phyloP scores from a whole-genome alignment of 2,797 vertebrate species.

The Eleutherodactylus coqui region DNA sequence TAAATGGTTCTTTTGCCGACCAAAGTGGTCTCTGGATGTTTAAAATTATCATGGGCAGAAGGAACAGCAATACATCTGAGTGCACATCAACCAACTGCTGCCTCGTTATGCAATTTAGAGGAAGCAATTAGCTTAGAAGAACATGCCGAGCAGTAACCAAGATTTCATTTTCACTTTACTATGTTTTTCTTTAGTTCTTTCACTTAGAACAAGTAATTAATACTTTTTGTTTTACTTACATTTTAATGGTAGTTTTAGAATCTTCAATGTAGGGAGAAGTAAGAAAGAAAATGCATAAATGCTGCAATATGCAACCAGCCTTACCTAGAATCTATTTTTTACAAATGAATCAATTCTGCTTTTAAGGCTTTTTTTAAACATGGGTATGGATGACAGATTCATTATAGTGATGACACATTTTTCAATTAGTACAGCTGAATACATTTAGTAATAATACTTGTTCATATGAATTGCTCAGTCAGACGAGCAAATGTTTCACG shows the following conservation, averaged over 20 bases:
- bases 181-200: constrained; percentile 19
- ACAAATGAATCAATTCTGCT: background rate
- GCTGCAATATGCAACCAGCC: background rate
- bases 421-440: background rate
- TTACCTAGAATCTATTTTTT: background rate
- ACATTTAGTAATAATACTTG: background rate
- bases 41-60: constrained; percentile 55
- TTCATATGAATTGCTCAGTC: background rate
- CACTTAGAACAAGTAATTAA: constrained; percentile 27
- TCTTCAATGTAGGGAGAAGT: background rate
- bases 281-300: background rate
- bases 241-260: constrained; percentile 11
- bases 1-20: constrained; percentile 47
- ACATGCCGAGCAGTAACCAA: constrained; percentile 14
- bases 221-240: constrained; percentile 15
- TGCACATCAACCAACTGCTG: constrained; percentile 60
- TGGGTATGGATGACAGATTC: background rate
- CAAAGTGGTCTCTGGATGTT: constrained; percentile 35
- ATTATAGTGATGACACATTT: background rate
- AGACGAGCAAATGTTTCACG: too few species aligned
- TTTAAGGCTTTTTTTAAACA: background rate
- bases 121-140: constrained; percentile 42
- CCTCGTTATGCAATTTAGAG: constrained; percentile 42
- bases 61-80: constrained; percentile 35
- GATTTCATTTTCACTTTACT: constrained; percentile 35